A percentile compares a stretch with the other conserved stretches of the same genome.
phyloP scores from a whole-genome alignment of 2,797 vertebrate genomes.

The Tokudaia muenninki region DNA sequence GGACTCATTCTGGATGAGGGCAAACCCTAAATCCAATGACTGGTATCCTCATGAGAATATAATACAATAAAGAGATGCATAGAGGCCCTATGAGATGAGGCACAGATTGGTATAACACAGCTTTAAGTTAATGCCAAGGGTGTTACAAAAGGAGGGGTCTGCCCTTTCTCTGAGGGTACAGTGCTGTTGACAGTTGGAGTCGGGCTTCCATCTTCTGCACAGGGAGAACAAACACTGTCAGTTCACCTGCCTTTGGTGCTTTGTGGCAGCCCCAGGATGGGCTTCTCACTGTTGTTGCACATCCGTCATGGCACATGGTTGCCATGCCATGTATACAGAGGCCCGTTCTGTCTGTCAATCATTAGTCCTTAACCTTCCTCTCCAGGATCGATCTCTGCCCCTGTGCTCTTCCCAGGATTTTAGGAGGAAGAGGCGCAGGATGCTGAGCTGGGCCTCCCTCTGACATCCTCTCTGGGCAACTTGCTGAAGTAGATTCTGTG shows the following conservation, averaged over 20 bases:
- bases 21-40: too few relatives aligned
- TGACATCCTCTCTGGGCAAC: not conserved
- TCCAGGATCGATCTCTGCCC: not conserved
- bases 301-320: rapidly evolving
- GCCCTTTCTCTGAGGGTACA: too few relatives aligned
- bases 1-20: not conserved
- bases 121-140: rapidly evolving
- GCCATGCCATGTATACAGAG: rapidly evolving
- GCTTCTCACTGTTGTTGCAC: rapidly evolving
- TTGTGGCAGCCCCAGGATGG: too few relatives aligned
- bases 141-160: rapidly evolving
- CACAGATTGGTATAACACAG: rapidly evolving
- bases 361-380: rapidly evolving
- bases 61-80: too few relatives aligned
- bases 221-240: not conserved
- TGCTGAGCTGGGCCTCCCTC: not conserved
- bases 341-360: rapidly evolving
- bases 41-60: not conserved
- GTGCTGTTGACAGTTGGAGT: too few relatives aligned
- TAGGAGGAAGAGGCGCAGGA: rapidly evolving
- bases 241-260: too few relatives aligned
- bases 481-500: not conserved
- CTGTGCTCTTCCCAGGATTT: not conserved
- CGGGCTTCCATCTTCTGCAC: not conserved
- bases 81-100: rapidly evolving